Conservation (phyloP, 2,113 vertebrate species). For the Centropus bengalensis region DNA sequence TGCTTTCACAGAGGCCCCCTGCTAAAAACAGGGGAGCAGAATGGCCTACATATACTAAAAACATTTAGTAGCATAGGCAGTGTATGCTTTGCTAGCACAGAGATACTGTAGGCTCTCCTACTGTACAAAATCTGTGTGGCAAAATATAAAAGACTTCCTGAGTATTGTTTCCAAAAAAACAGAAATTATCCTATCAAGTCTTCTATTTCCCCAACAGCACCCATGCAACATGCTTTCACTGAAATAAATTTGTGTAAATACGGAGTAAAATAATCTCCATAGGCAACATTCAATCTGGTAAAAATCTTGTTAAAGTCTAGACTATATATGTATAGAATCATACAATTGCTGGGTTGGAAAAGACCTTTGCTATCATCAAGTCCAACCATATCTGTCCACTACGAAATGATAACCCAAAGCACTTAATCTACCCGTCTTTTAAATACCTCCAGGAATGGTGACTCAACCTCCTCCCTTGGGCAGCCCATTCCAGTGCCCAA, state of each 20-base stretch:
- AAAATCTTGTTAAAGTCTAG: background rate
- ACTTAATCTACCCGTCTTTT: too few species aligned
- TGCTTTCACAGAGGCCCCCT: background rate
- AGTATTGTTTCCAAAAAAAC: background rate
- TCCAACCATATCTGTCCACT: too few species aligned
- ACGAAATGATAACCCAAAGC: too few species aligned
- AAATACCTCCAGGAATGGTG: too few species aligned
- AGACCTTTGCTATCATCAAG: too few species aligned
- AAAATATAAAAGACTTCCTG: background rate
- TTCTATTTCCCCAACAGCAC: background rate
- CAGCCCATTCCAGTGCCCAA: too few species aligned
- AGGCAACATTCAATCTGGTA: background rate
- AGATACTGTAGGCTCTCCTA: background rate
- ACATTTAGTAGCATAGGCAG: background rate
- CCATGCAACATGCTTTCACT: background rate
- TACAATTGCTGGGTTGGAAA: too few species aligned
- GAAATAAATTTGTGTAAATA: background rate
- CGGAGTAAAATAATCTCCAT: background rate
- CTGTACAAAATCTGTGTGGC: background rate
- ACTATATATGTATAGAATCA: background rate
- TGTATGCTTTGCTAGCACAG: background rate
- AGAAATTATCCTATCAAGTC: background rate
- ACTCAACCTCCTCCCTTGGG: too few species aligned
- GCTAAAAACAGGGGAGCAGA: background rate
- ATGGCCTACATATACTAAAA: background rate